Evolutionary conservation across 2,888 invertebrate genomes (phyloP), one percentile per base, ranked within the genome.

Genomic region (Apotomis turbidana): DNA sequence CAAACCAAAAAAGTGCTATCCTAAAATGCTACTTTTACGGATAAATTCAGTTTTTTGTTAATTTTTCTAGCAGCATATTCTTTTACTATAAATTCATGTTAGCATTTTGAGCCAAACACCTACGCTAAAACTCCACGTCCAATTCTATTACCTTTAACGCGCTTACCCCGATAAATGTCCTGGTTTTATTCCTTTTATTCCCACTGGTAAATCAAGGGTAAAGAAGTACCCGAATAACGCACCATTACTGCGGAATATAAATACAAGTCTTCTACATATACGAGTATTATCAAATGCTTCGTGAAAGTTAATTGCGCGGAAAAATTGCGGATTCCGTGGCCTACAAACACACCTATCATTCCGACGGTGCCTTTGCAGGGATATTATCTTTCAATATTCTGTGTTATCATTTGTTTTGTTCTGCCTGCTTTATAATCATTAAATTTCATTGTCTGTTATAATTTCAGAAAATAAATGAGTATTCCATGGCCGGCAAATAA

Each of bases 231-330:
- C 78, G 74, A 76, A 79, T 82, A 81, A 81, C 77, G 78, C 60
- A 74, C 60, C 70, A 68, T 74, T 71, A 78, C 73, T 71, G 76
- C 61, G 73, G 74, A 79, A 81, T 77, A 80, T 80, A 83, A 82
- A 83, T 80, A 83, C 76, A 77, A 78, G 72, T 79, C 76, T 76
- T 80, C 77, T 78, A 77, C 78, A 81, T 76, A 79, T 77, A 78
- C 77, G 78, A 79, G 79, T 82, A 79, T 85, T 85, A 85, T 84
- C 81, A 83, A 85, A 86, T 85, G 84, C 84, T 83, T 85, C 84
- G 85, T 83, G 82, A 83, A 86, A 86, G 83, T 82, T 85, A 85
- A 87, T 87, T 83, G 85, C 77, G 78, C 76, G 86, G 84, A 87
- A 86, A 83, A 83, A 85, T 82, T 77, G 85, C 80, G 81, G 83